phyloP scores from a whole-genome alignment of 2,797 vertebrate species.

The Fratercula arctica region DNA sequence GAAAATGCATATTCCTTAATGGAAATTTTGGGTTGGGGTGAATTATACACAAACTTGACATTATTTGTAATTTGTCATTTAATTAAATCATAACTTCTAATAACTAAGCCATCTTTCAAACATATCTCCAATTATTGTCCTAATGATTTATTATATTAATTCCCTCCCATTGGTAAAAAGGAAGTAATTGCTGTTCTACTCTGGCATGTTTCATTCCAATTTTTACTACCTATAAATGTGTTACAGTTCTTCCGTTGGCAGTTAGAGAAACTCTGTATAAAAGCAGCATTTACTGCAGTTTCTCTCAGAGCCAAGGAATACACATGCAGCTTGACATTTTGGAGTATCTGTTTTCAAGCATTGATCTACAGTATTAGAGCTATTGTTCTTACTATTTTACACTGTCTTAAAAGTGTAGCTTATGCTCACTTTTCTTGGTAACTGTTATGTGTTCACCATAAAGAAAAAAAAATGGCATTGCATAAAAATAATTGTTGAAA shows the following conservation, averaged over 20 bases:
- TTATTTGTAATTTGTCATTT: constrained; percentile 25
- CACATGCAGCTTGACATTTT: constrained; percentile 65
- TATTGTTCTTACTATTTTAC: constrained; percentile 60
- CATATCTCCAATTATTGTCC: constrained; percentile 28
- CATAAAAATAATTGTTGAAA: not conserved
- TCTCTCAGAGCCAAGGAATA: constrained; percentile 73
- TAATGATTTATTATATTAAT: constrained; percentile 70
- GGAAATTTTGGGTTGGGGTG: not conserved
- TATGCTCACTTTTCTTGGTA: constrained; percentile 53
- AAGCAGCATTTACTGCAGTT: constrained; percentile 70
- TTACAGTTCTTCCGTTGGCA: constrained; percentile 66
- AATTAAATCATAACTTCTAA: constrained; percentile 52
- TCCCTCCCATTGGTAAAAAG: constrained; percentile 36
- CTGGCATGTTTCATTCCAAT: constrained; percentile 51
- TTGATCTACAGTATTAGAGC: constrained; percentile 62
- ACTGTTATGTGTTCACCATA: constrained; percentile 4
- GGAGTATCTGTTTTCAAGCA: constrained; percentile 68
- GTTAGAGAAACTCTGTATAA: constrained; percentile 61
- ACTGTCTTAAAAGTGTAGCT: constrained; percentile 32
- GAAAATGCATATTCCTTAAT: not conserved
- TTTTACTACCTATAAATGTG: constrained; percentile 67
- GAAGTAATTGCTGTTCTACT: constrained; percentile 59
- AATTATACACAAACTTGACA: not conserved
- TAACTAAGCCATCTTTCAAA: constrained; percentile 34
- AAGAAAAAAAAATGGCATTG: not conserved